These are phyloP conservation scores for Steinernema carpocapsae DNA, from an alignment of 2,888 invertebrate genomes.

Conservation along the genomic window DNA sequence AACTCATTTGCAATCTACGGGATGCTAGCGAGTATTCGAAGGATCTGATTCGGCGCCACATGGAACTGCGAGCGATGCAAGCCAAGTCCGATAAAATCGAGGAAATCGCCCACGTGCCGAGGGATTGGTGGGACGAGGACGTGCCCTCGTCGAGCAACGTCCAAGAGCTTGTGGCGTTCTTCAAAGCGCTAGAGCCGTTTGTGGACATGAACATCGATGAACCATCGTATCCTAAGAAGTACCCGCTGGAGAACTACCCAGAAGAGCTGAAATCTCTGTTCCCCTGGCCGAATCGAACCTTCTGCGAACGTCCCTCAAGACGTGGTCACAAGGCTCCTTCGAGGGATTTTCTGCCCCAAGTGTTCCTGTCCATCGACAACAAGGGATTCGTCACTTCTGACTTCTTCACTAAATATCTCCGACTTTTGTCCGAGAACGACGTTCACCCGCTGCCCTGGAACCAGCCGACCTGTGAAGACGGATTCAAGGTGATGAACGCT, in stretches of 20 bases:
- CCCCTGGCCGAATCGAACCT: background rate
- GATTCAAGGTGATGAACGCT: background rate
- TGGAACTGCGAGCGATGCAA: background rate
- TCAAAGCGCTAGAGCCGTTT: conserved; percentile 39
- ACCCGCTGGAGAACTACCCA: conserved; percentile 30
- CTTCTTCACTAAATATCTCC: conserved; percentile 46
- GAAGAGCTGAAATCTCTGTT: background rate
- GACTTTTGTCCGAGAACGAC: conserved; percentile 35
- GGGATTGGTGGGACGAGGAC: conserved; percentile 19
- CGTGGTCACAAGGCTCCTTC: background rate
- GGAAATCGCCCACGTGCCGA: background rate
- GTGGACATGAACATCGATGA: conserved; percentile 43
- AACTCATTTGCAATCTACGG: background rate
- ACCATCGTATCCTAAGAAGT: conserved; percentile 41
- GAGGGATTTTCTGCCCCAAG: conserved; percentile 72
- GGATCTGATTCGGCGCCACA: background rate
- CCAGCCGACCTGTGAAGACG: conserved; percentile 47
- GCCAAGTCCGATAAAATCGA: background rate
- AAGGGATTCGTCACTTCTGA: conserved; percentile 78
- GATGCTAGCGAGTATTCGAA: background rate
- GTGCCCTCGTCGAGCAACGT: background rate
- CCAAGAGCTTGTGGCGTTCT: background rate
- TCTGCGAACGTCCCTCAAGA: background rate
- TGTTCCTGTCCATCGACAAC: conserved; percentile 79
- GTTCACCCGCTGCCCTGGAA: conserved; percentile 47